Conservation (phyloP, 1,140 invertebrate genomes). For the Ephestia elutella region DNA sequence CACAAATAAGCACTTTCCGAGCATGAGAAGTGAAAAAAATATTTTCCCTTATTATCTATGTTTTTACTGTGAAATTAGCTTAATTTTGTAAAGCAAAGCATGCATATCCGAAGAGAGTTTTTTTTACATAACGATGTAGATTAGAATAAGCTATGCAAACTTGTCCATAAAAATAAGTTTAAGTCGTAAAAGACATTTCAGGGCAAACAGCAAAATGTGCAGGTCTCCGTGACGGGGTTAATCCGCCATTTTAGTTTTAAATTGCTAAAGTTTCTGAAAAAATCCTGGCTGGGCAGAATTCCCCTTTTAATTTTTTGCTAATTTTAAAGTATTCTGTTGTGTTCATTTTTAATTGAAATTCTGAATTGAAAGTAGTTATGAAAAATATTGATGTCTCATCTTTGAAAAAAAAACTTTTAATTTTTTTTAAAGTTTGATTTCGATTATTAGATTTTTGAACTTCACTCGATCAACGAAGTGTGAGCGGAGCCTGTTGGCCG, state of each 20-base stretch:
- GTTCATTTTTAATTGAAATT: no score
- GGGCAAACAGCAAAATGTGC: background rate
- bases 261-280: constrained; percentile 1
- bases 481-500: background rate
- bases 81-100: no score
- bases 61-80: no score
- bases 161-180: background rate
- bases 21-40: no score
- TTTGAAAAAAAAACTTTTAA: no score
- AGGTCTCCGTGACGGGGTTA: background rate
- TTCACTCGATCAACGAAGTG: background rate
- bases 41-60: no score
- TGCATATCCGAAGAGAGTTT: no score
- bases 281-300: background rate
- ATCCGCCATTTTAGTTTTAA: constrained; percentile 2
- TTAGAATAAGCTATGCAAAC: background rate
- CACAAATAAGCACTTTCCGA: no score
- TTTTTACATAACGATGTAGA: background rate
- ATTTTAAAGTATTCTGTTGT: no score
- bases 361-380: no score
- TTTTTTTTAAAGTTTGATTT: no score
- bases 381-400: no score
- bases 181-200: background rate
- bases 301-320: background rate
- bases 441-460: background rate